phyloP scores from a whole-genome alignment of 2,113 vertebrate genomes.

The Ellobius talpinus region DNA sequence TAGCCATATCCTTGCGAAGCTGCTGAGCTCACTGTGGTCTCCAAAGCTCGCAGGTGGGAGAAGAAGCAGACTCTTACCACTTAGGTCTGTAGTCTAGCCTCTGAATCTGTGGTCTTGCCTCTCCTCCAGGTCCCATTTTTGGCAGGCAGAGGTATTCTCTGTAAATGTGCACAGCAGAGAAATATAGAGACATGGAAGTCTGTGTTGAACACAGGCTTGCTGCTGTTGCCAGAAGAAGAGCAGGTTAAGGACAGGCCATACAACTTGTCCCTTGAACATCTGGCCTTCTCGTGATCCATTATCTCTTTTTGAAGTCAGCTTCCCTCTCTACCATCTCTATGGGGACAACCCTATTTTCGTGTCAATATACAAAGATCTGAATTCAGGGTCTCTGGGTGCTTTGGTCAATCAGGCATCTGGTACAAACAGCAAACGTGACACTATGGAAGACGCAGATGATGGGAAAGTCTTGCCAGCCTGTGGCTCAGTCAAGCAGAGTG shows the following conservation, averaged over 20 bases:
- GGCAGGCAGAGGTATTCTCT: not conserved
- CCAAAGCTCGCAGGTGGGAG: not conserved
- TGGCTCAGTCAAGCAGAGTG: not conserved
- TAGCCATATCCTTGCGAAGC: rapidly evolving
- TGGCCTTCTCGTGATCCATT: rapidly evolving
- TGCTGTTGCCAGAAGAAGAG: rapidly evolving
- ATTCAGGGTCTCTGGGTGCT: not conserved
- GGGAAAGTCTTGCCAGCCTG: not conserved
- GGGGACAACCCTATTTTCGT: rapidly evolving
- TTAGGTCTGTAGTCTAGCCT: rapidly evolving
- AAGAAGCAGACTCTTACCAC: rapidly evolving
- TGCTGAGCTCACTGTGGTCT: rapidly evolving
- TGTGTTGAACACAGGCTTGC: too few species aligned
- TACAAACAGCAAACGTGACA: rapidly evolving
- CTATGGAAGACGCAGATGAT: rapidly evolving
- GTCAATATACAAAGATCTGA: not conserved
- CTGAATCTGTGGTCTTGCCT: rapidly evolving
- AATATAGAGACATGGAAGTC: rapidly evolving
- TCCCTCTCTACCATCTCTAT: rapidly evolving
- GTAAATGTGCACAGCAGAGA: rapidly evolving
- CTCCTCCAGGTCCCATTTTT: rapidly evolving
- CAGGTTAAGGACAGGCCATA: rapidly evolving
- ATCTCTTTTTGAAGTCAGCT: rapidly evolving
- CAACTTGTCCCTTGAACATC: not conserved
- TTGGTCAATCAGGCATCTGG: rapidly evolving